A percentile compares a stretch with the other conserved stretches of the same genome.
These are phyloP conservation scores for Onthophagus sagittarius DNA, from an alignment of 2,888 invertebrate species.

Conservation along the genomic window DNA sequence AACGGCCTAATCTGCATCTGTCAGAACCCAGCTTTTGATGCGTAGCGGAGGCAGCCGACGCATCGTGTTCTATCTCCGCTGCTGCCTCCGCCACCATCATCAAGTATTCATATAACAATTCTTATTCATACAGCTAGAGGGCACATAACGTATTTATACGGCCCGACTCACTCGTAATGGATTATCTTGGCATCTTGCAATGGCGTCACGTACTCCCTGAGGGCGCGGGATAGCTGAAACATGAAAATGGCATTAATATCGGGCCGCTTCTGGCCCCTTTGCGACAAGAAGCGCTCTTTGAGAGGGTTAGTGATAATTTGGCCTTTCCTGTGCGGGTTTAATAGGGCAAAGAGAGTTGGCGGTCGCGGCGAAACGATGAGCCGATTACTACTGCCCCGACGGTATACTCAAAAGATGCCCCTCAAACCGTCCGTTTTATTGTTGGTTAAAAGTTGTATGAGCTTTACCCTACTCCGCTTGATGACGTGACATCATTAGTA, in stretches of 20 bases:
- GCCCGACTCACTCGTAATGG: constrained; percentile 23
- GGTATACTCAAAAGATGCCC: background rate
- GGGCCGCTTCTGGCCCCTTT: background rate
- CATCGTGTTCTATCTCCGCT: background rate
- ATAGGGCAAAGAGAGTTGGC: background rate
- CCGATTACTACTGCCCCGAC: background rate
- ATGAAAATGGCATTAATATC: constrained; percentile 25
- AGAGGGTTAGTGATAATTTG: background rate
- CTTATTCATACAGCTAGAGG: constrained; percentile 1
- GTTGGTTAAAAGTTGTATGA: background rate
- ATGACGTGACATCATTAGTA: background rate
- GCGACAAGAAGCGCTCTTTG: background rate
- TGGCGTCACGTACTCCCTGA: constrained; percentile 24
- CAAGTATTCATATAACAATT: background rate
- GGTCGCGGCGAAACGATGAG: background rate
- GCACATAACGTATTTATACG: background rate
- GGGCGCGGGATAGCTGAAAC: constrained; percentile 23
- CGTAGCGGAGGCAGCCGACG: background rate
- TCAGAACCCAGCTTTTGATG: background rate
- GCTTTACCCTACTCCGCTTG: background rate
- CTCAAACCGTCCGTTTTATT: background rate
- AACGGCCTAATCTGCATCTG: background rate
- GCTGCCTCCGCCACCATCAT: background rate
- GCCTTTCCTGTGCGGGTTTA: background rate
- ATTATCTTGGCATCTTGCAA: constrained; percentile 23